Base-by-base conservation (phyloP, 2,888 invertebrate species). In the Dione juno region DNA sequence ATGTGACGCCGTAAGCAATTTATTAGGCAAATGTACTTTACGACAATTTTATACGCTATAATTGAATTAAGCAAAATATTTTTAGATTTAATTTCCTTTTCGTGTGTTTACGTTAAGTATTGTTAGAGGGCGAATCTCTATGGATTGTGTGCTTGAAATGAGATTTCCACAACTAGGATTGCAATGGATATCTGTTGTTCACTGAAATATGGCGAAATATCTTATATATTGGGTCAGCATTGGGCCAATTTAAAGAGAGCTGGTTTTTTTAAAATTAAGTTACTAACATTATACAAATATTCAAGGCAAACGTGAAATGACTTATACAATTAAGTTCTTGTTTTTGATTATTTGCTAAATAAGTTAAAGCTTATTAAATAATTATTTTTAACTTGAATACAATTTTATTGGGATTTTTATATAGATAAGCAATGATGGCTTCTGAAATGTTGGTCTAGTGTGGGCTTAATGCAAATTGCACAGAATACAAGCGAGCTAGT, bases 101-200 rank as follows among this genome's bases (percentile, higher is more conserved):
- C 59, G 54, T 72, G 74, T 68, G 70, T 75, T 61, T 74, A 67
- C 72, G 70, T 74, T 69, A 67, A 69, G 63, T 74, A 70, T 57
- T 72, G 73, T 72, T 79, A 80, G 79, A 78, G 80, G 79, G 76
- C 77, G 87, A 87, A 86, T 88, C 87, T 87, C 79, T 80, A 78
- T 69, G 64, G 57, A 65, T 79, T 79, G 81, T 81, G 76, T 81
- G 81, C 79, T 80, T 83, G 83, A 77, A 63, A 66, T 63, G 61
- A 67, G 54, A 67, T 71, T 71, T 63, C 52, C 61, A 57, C 66
- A 61, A 54, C 53, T 63, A 53, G 43, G 45, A 59, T 70, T 40
- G 43, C 21, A 53, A 61, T 59, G 59, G 0, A 16, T 35, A 52
- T 61, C 52, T 67, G 41, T 61, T 61, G 66, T 48, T 52, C 48